Base-by-base conservation (phyloP, 2,797 vertebrate species). In the Sphenodon punctatus region DNA sequence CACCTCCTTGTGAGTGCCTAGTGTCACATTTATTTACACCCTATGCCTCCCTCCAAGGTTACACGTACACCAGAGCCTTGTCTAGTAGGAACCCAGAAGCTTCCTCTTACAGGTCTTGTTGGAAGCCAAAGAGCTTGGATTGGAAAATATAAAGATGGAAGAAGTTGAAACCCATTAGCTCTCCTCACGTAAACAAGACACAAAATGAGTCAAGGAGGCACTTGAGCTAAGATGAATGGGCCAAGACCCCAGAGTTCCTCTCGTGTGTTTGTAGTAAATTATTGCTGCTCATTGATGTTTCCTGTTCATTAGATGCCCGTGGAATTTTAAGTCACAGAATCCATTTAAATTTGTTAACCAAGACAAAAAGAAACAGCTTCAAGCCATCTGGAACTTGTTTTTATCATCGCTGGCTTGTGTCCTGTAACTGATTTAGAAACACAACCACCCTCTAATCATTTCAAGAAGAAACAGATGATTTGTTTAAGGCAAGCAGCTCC, bases 311-410 rank as follows among this genome's bases (percentile, higher is more conserved):
- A 91, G 92, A 91, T 81, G 68, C 88, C 88, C 80, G 63, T 88
- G 63, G 59, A 91, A 83, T 86, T 89, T 42, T 65, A 86, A 88
- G 86, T 84, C 88, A 78, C 84, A 84, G 67, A 89, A 89, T 78
- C 80, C 73, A 75, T 88, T 91, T 84, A 83, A 87, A 86, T 85
- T 85, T 83, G 65, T 74, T 56, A 63, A 67, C 87, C n/a, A n/a
- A n/a, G 86, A 79, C 73, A 86, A 92, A 92, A 91, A 80, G 90
- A 91, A 88, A 34, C 78, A 92, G 80, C 70, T 83, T 80, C 48
- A 81, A 90, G 80, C 12, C 88, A 92, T 91, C 88, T 93, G 92
- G 90, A 93, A 86, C 63, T 83, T 79, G 74, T 90, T 92, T 89
- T 79, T 66, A 48, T 43, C 6, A 0, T 79, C 88, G 86, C 75